Evolutionary conservation across 2,797 vertebrate genomes (phyloP).

Genomic region (Catharus ustulatus): DNA sequence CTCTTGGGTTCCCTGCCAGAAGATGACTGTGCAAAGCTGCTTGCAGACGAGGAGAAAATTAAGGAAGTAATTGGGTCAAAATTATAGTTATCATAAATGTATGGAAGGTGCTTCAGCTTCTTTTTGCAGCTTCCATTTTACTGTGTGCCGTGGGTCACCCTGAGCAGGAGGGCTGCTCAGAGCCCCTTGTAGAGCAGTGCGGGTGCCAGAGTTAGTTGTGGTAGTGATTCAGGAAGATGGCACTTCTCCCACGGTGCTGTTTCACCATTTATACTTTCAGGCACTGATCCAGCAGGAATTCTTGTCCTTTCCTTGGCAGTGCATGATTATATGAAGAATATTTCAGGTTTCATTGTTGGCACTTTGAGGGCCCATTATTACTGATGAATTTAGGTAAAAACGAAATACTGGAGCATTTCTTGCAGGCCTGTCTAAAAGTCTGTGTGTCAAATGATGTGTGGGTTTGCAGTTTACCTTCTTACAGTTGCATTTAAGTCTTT

Average conservation of each 20-base stretch:
- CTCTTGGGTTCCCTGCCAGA: background rate
- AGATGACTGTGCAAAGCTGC: constrained; percentile 52
- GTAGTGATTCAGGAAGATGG: background rate
- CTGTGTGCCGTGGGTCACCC: background rate
- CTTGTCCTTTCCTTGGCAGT: background rate
- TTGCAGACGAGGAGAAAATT: background rate
- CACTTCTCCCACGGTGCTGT: background rate
- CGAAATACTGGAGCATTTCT: background rate
- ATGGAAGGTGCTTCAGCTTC: background rate
- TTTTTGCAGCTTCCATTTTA: background rate
- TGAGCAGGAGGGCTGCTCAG: background rate
- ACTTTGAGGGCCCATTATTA: background rate
- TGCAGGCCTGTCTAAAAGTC: background rate
- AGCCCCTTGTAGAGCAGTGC: background rate
- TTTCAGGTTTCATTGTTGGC: background rate
- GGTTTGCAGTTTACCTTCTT: background rate
- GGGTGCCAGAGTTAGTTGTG: background rate
- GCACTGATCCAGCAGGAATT: background rate
- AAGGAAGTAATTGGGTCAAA: background rate
- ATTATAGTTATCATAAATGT: background rate
- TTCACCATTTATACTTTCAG: background rate
- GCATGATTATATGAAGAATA: background rate
- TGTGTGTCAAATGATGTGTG: background rate
- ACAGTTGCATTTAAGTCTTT: background rate
- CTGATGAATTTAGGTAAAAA: background rate